Evolutionary conservation across 2,888 invertebrate species (phyloP), one percentile per base, ranked within the genome.

Genomic region (Acleris laterana): DNA sequence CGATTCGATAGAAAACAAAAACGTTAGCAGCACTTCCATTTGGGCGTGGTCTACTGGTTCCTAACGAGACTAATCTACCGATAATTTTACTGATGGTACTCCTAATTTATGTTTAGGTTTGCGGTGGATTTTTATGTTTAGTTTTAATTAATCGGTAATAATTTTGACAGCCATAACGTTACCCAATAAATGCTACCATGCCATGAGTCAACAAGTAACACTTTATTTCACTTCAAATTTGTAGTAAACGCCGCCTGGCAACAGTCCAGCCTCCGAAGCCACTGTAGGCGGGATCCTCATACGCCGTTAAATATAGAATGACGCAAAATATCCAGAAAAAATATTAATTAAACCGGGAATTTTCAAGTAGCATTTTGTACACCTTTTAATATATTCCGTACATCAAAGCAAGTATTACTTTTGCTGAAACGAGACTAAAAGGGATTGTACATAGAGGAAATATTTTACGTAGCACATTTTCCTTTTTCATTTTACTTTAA

Each of bases 231-330:
- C 70, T 72, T 80, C 78, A 79, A 78, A 80, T 76, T 76, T 72
- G 73, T 76, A 76, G 77, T 75, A 75, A 75, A 74, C 77, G 75
- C 77, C 76, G 71, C 72, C 76, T 84, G 82, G 81, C 82, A 77
- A 53, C 70, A 74, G 52, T 77, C 81, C 82, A 84, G 79, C 74
- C 77, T 63, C 73, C 75, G 68, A 76, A 74, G 74, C 28, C 5
- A 19, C 57, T 22, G 17, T 13, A 32, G 20, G 32, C 16, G 20
- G 28, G 32, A 20, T 20, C 16, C 49, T 28, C 16, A 4, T n/a
- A 13, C 28, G 38, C 13, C 28, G 11, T n/a, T 20, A 51, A 20
- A 44, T 4, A 46, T 46, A 46, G 4, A 32, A 13, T 38, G 44
- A 11, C 19, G 20, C 16, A 38, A 38, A 59, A 49, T 59, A 38